Percentiles rank a stretch among this genome's conserved stretches.
Conservation (phyloP, 2,113 vertebrate species). For the Chamaetylas fuelleborni region DNA sequence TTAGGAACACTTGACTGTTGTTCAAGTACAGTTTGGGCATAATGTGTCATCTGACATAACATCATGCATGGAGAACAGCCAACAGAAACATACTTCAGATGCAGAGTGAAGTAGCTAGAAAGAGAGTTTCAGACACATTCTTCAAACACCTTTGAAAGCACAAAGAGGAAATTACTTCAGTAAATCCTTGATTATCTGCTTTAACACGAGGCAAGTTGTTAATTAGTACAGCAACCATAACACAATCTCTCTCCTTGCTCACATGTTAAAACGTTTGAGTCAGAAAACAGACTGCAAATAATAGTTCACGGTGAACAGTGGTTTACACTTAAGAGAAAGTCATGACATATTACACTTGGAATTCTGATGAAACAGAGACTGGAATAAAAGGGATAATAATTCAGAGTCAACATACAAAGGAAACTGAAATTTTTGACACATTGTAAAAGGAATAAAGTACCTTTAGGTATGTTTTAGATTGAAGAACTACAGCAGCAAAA, state of each 20-base stretch:
- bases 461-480: neutral
- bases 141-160: neutral
- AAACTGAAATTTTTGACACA: neutral
- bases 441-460: neutral
- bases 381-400: neutral
- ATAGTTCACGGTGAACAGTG: neutral
- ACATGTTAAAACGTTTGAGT: neutral
- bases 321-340: neutral
- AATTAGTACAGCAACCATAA: neutral
- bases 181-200: neutral
- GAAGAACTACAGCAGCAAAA: neutral
- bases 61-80: constrained; percentile 31
- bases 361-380: neutral
- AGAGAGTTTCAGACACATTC: neutral
- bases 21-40: neutral
- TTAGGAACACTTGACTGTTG: constrained; percentile 39
- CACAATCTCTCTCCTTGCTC: neutral
- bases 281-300: neutral
- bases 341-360: neutral
- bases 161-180: neutral
- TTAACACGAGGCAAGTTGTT: neutral
- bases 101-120: neutral
- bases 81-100: constrained; percentile 27
- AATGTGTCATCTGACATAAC: constrained; percentile 24
- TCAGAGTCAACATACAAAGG: neutral